Percentiles rank a stretch among this genome's conserved stretches.
Conservation (phyloP, 2,888 invertebrate genomes). For the Drosophila histrio region DNA sequence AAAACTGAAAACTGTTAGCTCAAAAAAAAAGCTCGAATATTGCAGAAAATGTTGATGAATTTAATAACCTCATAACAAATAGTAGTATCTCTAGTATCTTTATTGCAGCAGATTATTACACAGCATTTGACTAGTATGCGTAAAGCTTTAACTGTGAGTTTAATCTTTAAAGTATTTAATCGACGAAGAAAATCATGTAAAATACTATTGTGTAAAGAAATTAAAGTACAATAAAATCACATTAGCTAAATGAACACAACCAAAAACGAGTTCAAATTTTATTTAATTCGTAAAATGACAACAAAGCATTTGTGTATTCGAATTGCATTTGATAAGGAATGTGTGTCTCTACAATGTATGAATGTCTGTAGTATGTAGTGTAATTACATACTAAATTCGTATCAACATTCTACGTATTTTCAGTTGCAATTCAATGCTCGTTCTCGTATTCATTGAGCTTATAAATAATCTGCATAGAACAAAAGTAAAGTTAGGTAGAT, state of each 20-base stretch:
- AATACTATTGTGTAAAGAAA: not conserved
- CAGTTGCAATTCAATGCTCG: not conserved
- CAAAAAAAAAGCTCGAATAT: not conserved
- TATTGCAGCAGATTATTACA: not conserved
- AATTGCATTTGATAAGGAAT: not conserved
- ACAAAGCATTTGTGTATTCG: not conserved
- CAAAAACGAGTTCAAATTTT: not conserved
- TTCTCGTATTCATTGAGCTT: constrained; percentile 5
- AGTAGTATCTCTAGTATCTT: too few species aligned
- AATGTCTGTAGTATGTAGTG: too few species aligned
- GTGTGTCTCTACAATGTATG: not conserved
- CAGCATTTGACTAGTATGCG: not conserved
- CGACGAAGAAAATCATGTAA: not conserved
- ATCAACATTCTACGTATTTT: not conserved
- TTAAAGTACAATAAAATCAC: not conserved
- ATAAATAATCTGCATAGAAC: constrained; percentile 24
- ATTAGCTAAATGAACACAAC: not conserved
- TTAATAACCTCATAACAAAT: too few species aligned
- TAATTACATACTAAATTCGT: not conserved
- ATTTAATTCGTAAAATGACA: not conserved
- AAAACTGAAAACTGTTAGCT: too few species aligned
- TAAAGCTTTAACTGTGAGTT: not conserved
- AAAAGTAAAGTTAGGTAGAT: constrained; percentile 6
- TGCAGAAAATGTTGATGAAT: not conserved
- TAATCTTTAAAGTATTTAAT: not conserved